Base-by-base conservation (phyloP, 2,797 vertebrate species). In the Diglossa cyanea region DNA sequence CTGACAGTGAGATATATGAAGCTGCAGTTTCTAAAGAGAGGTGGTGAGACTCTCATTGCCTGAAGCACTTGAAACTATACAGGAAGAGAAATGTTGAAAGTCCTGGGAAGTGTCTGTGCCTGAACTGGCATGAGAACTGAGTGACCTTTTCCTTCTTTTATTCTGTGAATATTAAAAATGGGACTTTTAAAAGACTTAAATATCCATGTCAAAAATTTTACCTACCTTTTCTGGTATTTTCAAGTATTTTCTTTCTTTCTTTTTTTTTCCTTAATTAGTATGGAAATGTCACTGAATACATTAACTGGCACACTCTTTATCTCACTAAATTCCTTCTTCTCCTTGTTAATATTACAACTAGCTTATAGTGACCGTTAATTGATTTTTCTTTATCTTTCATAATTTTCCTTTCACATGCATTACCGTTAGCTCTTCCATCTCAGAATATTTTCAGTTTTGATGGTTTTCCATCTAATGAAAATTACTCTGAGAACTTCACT, bases 201-300 rank as follows among this genome's bases (percentile, higher is more conserved):
- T 94, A 94, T 58, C 45, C 35, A 62, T 92, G 71, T 94, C 80
- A 96, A 92, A 94, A 93, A 60, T 84, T 73, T 79, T 86, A 78
- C 70, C 13, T 60, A 39, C 25, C 18, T 88, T 93, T 88, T 73
- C 55, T 10, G 28, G 39, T 81, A 86, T 94, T 92, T 94, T 96
- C 58, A 79, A 60, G 35, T 65, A 65, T 93, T 86, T 88, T 90
- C 23, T 80, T 65, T 40, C 6, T 70, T 37, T 58, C 66, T 67
- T 77, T 72, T 53, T 86, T 48, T 61, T 55, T 5, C 21, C 18
- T 73, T 66, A 92, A 90, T 93, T 63, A 82, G 37, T 67, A 73
- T 86, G 67, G 92, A 95, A 96, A 95, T 96, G 80, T 92, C 94
- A 95, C 77, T 88, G 94, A 88, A 92, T 92, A 60, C 33, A 82